Conservation (phyloP, 2,113 vertebrate genomes). For the Bubo scandiacus region DNA sequence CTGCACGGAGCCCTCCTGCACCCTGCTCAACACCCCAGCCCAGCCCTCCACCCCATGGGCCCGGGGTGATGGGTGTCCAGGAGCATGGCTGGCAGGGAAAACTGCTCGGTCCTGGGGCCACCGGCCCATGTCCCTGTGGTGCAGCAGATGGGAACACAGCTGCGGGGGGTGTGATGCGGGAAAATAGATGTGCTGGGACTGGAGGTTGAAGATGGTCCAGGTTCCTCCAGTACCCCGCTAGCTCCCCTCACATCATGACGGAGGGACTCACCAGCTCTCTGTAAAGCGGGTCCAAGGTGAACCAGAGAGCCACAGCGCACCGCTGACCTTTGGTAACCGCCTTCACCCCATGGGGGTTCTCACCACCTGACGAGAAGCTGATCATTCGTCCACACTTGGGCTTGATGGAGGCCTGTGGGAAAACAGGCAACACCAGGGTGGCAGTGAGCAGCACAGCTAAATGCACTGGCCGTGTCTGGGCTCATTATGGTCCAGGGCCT, state of each 20-base stretch:
- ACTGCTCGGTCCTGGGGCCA: neutral
- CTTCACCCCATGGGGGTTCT: slow-evolving; percentile 95
- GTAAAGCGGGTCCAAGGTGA: slow-evolving; percentile 91
- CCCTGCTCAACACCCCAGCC: neutral
- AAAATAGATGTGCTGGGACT: neutral
- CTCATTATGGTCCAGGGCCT: neutral
- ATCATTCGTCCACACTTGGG: slow-evolving; percentile 93
- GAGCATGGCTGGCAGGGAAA: neutral
- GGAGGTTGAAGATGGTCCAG: neutral
- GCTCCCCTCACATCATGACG: fast-evolving
- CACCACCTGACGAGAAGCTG: slow-evolving; percentile 93
- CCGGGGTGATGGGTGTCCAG: neutral
- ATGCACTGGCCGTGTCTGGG: neutral
- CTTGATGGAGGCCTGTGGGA: slow-evolving; percentile 87
- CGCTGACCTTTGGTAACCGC: slow-evolving; percentile 92
- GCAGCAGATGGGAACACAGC: neutral
- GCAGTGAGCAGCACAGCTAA: neutral
- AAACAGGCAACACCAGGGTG: neutral
- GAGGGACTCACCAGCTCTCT: slow-evolving; percentile 87
- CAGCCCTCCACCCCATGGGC: fast-evolving
- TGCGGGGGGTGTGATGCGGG: fast-evolving
- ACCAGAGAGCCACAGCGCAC: slow-evolving; percentile 94
- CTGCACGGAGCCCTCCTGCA: neutral
- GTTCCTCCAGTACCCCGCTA: neutral
- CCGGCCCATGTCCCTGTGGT: neutral